Evolutionary conservation across 2,888 invertebrate species (phyloP).

Genomic region (Galeruca laticollis): DNA sequence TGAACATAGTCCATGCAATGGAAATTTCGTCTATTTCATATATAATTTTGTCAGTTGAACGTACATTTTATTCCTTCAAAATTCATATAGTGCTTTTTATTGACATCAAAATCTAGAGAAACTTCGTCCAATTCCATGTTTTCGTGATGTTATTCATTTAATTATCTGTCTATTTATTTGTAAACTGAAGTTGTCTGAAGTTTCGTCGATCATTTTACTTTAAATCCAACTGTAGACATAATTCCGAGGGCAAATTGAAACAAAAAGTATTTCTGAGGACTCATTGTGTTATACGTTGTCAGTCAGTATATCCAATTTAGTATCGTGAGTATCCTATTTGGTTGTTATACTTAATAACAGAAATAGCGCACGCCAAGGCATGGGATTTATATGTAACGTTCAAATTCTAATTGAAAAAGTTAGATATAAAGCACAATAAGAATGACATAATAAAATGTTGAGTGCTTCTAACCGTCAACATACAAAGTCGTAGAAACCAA

Average conservation of each 20-base stretch:
- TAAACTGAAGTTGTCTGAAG: background rate
- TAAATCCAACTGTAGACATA: background rate
- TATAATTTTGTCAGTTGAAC: no score
- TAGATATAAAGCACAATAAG: no score
- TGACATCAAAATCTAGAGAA: slow-evolving; percentile 2
- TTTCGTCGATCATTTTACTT: slow-evolving; percentile 3
- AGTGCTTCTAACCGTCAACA: no score
- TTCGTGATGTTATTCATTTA: slow-evolving; percentile 4
- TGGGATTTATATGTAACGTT: background rate
- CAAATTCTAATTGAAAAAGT: background rate
- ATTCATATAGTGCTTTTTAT: background rate
- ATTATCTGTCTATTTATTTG: background rate
- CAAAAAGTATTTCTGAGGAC: background rate
- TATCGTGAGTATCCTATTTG: background rate
- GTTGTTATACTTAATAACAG: background rate
- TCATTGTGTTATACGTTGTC: background rate
- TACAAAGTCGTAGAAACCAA: no score
- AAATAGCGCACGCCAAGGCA: background rate
- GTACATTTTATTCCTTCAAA: background rate
- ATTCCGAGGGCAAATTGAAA: background rate
- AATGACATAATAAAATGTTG: no score
- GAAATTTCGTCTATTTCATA: no score
- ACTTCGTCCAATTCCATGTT: background rate
- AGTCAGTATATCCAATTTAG: background rate
- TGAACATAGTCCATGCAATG: no score